Conservation (phyloP, 2,888 invertebrate genomes). For the Melinaea marsaeus region DNA sequence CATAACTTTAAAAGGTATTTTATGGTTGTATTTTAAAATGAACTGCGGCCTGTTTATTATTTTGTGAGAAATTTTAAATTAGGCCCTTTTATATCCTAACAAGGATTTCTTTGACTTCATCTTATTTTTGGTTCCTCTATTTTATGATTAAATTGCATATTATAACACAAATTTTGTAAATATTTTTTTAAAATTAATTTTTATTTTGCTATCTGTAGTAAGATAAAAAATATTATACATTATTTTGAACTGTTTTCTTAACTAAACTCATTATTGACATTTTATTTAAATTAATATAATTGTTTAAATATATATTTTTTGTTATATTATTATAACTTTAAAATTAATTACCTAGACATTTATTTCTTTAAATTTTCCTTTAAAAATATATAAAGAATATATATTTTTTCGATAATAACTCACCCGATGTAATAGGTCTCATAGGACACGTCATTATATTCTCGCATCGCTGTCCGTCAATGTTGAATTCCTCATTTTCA, state of each 20-base stretch:
- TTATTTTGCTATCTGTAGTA: too few relatives aligned
- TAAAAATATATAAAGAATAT: not conserved
- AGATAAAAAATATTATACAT: too few relatives aligned
- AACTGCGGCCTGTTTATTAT: conserved; percentile 13
- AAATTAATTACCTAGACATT: too few relatives aligned
- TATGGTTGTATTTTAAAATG: conserved; percentile 15
- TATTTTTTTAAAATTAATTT: too few relatives aligned
- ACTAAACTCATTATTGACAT: too few relatives aligned
- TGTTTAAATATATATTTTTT: too few relatives aligned
- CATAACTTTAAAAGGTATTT: conserved; percentile 15
- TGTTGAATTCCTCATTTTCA: conserved; percentile 95
- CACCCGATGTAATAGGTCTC: conserved; percentile 91
- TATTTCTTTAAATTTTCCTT: too few relatives aligned
- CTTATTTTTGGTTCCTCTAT: not conserved
- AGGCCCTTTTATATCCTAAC: conserved; percentile 10
- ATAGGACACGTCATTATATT: conserved; percentile 97
- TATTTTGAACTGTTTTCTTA: too few relatives aligned
- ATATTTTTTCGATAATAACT: conserved; percentile 5
- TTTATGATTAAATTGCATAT: not conserved
- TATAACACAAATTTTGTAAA: too few relatives aligned
- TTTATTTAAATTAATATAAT: too few relatives aligned
- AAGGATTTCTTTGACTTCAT: not conserved
- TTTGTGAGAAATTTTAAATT: conserved; percentile 13
- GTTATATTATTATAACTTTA: too few relatives aligned
- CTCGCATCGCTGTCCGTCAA: conserved; percentile 95